A percentile compares a stretch with the other conserved stretches of the same genome.
These are phyloP conservation scores for Drosophila ezoana DNA, from an alignment of 2,888 invertebrate species.

Conservation along the genomic window DNA sequence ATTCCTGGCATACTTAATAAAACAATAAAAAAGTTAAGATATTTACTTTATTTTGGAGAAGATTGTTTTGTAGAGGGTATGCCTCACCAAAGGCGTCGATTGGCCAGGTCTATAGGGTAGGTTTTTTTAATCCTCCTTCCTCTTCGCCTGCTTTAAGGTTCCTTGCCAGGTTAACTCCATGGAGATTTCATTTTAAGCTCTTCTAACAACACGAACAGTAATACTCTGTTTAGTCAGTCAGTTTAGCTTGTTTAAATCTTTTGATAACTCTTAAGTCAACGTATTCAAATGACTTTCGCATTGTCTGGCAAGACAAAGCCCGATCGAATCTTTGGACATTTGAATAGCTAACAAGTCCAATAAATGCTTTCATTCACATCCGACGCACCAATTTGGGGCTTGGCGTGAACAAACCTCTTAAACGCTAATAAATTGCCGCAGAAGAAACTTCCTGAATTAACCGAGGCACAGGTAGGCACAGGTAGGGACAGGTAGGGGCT, in stretches of 20 bases:
- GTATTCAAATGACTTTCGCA: slow-evolving; percentile 14
- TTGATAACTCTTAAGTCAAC: slow-evolving; percentile 9
- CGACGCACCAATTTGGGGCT: slow-evolving; percentile 30
- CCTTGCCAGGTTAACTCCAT: no score
- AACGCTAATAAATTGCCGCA: slow-evolving; percentile 70
- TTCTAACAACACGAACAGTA: background rate
- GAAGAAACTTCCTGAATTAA: slow-evolving; percentile 73
- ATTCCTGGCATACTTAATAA: no score
- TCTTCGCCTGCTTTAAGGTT: no score
- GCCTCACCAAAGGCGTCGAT: no score
- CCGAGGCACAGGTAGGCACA: slow-evolving; percentile 13
- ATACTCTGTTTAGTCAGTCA: background rate
- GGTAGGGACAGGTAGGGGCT: slow-evolving; percentile 13
- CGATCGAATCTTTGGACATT: slow-evolving; percentile 7
- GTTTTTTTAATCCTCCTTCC: no score
- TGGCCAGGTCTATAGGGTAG: no score
- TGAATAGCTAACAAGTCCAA: slow-evolving; percentile 40
- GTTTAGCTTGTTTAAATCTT: background rate
- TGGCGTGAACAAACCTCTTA: slow-evolving; percentile 76
- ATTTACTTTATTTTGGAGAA: no score
- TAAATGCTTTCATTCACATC: slow-evolving; percentile 55
- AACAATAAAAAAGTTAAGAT: no score
- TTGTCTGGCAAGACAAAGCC: slow-evolving; percentile 31
- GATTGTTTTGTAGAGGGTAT: no score
- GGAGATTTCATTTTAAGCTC: no score